Conservation (phyloP, 2,797 vertebrate genomes). For the Cirrhinus mrigala region DNA sequence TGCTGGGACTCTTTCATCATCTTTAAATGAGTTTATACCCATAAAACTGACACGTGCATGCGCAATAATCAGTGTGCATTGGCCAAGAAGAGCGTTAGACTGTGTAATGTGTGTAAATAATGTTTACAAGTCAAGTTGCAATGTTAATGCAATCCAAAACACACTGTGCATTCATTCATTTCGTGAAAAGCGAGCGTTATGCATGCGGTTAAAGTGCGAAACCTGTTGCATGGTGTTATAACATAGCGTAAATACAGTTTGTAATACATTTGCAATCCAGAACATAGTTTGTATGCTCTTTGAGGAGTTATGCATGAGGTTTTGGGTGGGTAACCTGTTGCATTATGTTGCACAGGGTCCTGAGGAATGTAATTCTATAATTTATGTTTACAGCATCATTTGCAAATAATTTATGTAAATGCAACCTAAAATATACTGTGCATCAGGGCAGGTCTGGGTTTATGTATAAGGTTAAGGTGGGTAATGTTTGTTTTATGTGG, state of each 20-base stretch:
- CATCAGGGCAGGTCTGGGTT: neutral
- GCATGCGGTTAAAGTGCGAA: neutral
- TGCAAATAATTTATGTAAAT: neutral
- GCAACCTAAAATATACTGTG: neutral
- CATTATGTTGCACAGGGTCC: neutral
- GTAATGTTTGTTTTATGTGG: neutral
- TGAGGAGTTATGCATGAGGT: neutral
- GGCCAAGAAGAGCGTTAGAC: neutral
- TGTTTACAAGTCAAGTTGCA: neutral
- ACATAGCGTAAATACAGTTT: neutral
- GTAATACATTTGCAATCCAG: neutral
- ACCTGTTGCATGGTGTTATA: neutral
- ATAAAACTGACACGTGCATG: neutral
- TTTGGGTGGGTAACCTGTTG: neutral
- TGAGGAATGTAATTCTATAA: neutral
- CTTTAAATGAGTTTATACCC: neutral
- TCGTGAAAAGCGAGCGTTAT: neutral
- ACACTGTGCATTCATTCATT: neutral
- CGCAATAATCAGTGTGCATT: neutral
- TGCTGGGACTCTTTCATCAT: neutral
- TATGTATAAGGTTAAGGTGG: neutral
- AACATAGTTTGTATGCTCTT: neutral
- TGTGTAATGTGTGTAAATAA: neutral
- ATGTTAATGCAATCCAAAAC: neutral
- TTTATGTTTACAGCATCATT: neutral